Percentiles rank a stretch among this genome's conserved stretches.
These are phyloP conservation scores for Deilephila porcellus DNA, from an alignment of 2,888 invertebrate species.

Conservation along the genomic window DNA sequence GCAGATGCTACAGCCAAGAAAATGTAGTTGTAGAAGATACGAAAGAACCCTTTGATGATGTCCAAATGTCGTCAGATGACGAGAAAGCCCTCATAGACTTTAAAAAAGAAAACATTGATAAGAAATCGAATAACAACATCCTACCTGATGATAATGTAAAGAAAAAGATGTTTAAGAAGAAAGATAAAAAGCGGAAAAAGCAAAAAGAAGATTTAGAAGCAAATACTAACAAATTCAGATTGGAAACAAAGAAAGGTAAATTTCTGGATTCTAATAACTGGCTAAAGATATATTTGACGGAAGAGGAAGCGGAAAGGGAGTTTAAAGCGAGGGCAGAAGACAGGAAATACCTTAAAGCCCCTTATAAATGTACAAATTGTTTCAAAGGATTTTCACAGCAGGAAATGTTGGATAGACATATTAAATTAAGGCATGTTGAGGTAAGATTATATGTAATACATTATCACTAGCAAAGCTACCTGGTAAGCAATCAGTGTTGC, in stretches of 20 bases:
- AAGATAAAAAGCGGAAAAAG: conserved; percentile 33
- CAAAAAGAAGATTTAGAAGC: conserved; percentile 40
- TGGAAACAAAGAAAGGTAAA: conserved; percentile 46
- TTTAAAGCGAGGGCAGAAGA: conserved; percentile 59
- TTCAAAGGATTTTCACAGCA: conserved; percentile 70
- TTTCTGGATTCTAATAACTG: conserved; percentile 61
- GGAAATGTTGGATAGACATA: conserved; percentile 69
- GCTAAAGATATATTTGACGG: conserved; percentile 61
- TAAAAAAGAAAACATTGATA: conserved; percentile 23
- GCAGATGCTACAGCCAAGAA: neutral
- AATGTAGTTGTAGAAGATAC: neutral
- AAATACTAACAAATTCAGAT: conserved; percentile 47
- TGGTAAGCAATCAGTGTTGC: too few species aligned
- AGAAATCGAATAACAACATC: conserved; percentile 14
- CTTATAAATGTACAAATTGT: conserved; percentile 68
- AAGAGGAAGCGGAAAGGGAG: conserved; percentile 65
- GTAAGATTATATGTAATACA: conserved; percentile 45
- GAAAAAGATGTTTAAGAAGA: conserved; percentile 28
- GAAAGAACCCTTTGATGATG: conserved; percentile 21
- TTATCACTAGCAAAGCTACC: too few species aligned
- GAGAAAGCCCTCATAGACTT: conserved; percentile 35
- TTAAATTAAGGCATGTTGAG: conserved; percentile 64
- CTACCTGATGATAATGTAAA: conserved; percentile 5
- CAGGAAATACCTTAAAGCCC: conserved; percentile 60
- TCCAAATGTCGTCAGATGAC: conserved; percentile 40